A percentile compares a stretch with the other conserved stretches of the same genome.
Conservation (phyloP, 2,888 invertebrate species). For the Drosophila leonis region DNA sequence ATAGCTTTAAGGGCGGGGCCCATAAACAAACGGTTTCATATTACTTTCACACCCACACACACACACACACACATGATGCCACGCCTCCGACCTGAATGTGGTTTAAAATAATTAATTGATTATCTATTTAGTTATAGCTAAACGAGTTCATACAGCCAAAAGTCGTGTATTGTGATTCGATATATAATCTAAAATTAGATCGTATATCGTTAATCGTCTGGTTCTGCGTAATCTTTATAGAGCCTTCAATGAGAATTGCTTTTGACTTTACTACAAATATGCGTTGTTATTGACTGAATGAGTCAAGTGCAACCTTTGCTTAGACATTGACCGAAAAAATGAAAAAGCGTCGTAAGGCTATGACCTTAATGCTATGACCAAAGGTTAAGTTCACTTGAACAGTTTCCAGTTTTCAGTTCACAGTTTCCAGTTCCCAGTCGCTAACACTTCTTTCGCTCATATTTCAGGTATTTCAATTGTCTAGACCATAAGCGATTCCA, state of each 20-base stretch:
- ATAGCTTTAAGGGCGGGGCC: background rate
- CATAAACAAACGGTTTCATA: conserved; percentile 3
- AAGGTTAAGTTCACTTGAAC: conserved; percentile 20
- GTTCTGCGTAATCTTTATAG: conserved; percentile 6
- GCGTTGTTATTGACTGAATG: conserved; percentile 11
- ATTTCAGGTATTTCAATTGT: conserved; percentile 14
- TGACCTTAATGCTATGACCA: conserved; percentile 2
- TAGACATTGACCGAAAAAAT: conserved; percentile 6
- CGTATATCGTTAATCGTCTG: background rate
- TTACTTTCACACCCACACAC: background rate
- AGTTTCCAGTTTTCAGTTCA: background rate
- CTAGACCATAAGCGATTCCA: conserved; percentile 4
- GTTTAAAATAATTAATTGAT: background rate
- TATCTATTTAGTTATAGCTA: background rate
- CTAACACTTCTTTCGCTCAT: background rate
- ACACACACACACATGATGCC: conserved; percentile 2
- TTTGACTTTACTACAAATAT: background rate
- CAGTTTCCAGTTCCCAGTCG: background rate
- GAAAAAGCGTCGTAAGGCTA: background rate
- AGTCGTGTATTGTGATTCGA: background rate
- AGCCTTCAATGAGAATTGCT: background rate
- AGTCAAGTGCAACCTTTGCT: conserved; percentile 22
- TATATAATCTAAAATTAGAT: background rate
- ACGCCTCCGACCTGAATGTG: background rate
- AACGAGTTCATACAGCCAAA: background rate